Conservation (phyloP, 2,888 invertebrate species). For the Lithophane socia region DNA sequence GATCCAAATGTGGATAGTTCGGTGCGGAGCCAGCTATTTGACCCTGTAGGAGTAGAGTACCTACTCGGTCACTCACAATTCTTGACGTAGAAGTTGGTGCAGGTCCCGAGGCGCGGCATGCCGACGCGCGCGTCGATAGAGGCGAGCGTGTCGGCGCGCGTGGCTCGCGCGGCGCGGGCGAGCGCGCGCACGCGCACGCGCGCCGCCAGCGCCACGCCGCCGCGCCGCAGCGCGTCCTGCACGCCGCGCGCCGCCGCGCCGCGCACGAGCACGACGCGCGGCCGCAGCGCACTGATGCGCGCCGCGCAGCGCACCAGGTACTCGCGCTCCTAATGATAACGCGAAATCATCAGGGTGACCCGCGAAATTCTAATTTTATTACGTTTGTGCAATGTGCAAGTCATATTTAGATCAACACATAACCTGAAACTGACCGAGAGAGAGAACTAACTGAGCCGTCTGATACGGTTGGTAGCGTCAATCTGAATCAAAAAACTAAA, state of each 20-base stretch:
- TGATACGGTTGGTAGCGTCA: too few species aligned
- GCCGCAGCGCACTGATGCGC: slow-evolving; percentile 95
- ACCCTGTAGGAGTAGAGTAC: background rate
- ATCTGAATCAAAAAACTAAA: too few species aligned
- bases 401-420: too few species aligned
- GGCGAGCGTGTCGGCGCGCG: slow-evolving; percentile 95
- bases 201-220: slow-evolving; percentile 93
- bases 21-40: background rate
- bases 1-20: too few species aligned
- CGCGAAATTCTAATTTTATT: too few species aligned
- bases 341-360: too few species aligned
- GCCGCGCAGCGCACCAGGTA: slow-evolving; percentile 96
- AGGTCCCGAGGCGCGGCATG: slow-evolving; percentile 95
- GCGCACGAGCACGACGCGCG: slow-evolving; percentile 97
- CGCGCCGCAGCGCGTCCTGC: slow-evolving; percentile 95
- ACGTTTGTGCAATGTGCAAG: too few species aligned
- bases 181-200: slow-evolving; percentile 93
- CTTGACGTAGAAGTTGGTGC: slow-evolving; percentile 95
- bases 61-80: slow-evolving; percentile 62
- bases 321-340: slow-evolving; percentile 92
- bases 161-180: slow-evolving; percentile 93
- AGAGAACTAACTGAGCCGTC: too few species aligned
- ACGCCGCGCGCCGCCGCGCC: slow-evolving; percentile 96
- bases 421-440: too few species aligned
- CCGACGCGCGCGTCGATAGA: slow-evolving; percentile 97